phyloP scores from a whole-genome alignment of 1,140 invertebrate species.

The Nylanderia fulva region DNA sequence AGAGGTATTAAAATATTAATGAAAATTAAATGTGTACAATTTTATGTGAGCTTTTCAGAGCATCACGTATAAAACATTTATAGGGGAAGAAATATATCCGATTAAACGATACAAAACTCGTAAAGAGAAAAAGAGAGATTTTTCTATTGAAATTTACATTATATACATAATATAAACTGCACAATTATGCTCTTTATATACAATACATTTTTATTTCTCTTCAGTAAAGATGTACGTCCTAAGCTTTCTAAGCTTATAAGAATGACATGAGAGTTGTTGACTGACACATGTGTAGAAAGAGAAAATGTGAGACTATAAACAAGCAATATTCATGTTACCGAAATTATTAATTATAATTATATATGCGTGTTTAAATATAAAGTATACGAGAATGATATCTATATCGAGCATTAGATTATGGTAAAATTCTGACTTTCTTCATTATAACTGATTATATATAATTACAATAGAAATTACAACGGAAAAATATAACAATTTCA shows the following conservation, averaged over 20 bases:
- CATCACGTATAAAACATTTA: background rate
- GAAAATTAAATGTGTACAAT: background rate
- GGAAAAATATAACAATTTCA: conserved; percentile 39
- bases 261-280: background rate
- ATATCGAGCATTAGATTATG: background rate
- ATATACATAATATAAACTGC: background rate
- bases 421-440: conserved; percentile 1
- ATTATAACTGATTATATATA: background rate
- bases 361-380: background rate
- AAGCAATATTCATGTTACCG: background rate
- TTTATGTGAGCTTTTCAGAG: background rate
- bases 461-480: conserved; percentile 6
- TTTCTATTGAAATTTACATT: background rate
- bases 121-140: too few species aligned
- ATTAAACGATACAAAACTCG: background rate
- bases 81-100: background rate
- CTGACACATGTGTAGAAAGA: background rate
- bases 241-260: background rate
- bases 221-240: background rate
- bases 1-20: background rate
- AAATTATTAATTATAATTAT: conserved; percentile 31
- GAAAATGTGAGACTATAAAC: background rate
- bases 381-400: background rate
- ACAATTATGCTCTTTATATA: background rate
- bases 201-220: conserved; percentile 12